Conservation (phyloP, 1,140 invertebrate species). For the Subanguina moxae region DNA sequence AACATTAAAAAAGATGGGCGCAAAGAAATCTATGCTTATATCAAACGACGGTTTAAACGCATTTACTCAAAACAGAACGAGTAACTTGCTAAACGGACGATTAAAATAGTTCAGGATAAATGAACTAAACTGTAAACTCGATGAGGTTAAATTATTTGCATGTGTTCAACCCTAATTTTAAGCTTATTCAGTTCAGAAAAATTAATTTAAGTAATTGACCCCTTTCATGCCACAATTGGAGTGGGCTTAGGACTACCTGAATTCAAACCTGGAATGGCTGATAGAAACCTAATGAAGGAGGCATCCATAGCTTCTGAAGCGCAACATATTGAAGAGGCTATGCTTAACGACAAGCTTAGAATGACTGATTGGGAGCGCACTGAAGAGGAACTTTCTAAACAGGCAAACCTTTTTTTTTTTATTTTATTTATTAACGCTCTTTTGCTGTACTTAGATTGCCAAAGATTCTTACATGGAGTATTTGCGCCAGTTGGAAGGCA, state of each 20-base stretch:
- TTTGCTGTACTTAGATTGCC: slow-evolving; percentile 61
- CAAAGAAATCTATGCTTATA: too few species aligned
- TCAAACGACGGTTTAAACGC: too few species aligned
- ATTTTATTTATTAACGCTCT: not conserved
- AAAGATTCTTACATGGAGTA: slow-evolving; percentile 83
- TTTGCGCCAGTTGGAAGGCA: slow-evolving; percentile 71
- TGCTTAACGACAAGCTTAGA: slow-evolving; percentile 85
- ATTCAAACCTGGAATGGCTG: slow-evolving; percentile 70
- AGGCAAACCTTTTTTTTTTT: slow-evolving; percentile 67
- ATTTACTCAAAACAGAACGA: too few species aligned
- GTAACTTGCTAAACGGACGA: too few species aligned
- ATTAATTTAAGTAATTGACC: slow-evolving; percentile 73
- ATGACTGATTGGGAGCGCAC: slow-evolving; percentile 90
- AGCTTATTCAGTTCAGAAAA: too few species aligned
- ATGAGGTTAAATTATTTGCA: too few species aligned
- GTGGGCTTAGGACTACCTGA: slow-evolving; percentile 80
- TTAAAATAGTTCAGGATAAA: too few species aligned
- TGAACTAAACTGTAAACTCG: too few species aligned
- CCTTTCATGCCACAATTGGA: slow-evolving; percentile 75
- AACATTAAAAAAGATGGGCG: too few species aligned
- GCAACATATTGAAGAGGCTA: slow-evolving; percentile 79
- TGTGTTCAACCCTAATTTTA: too few species aligned
- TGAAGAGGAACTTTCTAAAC: slow-evolving; percentile 83
- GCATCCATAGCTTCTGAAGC: slow-evolving; percentile 78
- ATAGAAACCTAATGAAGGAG: slow-evolving; percentile 64